Evolutionary conservation across 2,797 vertebrate species (phyloP).

Genomic region (Hypotaenidia philippensis): DNA sequence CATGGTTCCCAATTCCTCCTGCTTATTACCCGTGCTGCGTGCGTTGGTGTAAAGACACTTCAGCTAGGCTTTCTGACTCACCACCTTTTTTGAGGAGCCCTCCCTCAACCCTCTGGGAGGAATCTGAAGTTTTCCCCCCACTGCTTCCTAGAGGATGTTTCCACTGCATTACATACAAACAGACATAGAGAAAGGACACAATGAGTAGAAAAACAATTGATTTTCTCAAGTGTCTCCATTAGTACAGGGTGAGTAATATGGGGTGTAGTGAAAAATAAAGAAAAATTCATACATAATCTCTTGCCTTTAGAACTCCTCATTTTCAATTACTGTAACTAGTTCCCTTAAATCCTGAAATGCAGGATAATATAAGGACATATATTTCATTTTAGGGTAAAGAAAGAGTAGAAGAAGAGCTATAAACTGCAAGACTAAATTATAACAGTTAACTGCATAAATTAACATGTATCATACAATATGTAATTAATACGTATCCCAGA

Average conservation of each 20-base stretch:
- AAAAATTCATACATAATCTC: neutral
- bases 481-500: neutral
- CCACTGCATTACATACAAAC: neutral
- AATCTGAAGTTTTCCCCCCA: too few relatives aligned
- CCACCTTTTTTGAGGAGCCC: too few relatives aligned
- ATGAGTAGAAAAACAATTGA: neutral
- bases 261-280: neutral
- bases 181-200: neutral
- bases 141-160: neutral
- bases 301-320: neutral
- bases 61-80: too few relatives aligned
- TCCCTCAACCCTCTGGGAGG: too few relatives aligned
- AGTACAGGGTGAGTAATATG: neutral
- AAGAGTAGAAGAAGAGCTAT: neutral
- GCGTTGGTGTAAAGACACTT: too few relatives aligned
- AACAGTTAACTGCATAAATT: neutral
- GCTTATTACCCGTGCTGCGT: too few relatives aligned
- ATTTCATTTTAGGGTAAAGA: neutral
- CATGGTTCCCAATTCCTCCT: too few relatives aligned
- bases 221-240: neutral
- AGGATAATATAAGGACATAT: neutral
- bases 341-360: neutral
- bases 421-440: neutral
- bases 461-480: neutral
- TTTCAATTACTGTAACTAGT: neutral